Percentiles rank a stretch among this genome's conserved stretches.
Conservation (phyloP, 2,888 invertebrate genomes). For the Lutraria lutraria region DNA sequence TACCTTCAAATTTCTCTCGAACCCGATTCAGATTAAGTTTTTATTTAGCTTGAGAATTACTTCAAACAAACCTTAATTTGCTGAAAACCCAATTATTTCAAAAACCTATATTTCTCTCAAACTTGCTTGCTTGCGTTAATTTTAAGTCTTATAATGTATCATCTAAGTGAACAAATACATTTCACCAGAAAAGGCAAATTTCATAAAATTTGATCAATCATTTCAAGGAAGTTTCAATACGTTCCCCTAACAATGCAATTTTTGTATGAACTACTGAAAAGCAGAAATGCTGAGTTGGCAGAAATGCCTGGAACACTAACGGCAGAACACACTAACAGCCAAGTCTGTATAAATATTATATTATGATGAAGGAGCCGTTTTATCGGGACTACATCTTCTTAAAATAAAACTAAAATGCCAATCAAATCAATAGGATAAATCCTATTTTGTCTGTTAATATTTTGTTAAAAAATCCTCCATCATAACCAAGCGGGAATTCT, state of each 20-base stretch:
- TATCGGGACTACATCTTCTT: not conserved
- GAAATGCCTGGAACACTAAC: not conserved
- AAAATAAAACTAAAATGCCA: not conserved
- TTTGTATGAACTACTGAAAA: not conserved
- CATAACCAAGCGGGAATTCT: not conserved
- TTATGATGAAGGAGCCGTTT: not conserved
- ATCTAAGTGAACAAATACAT: not conserved
- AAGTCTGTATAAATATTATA: not conserved
- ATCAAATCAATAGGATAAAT: slow-evolving; percentile 4
- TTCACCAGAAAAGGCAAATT: not conserved
- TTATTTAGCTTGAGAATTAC: too few species aligned
- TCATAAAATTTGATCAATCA: not conserved
- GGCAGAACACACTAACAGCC: not conserved
- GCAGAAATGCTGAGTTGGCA: not conserved
- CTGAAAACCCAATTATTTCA: too few species aligned
- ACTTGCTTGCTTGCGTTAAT: too few species aligned
- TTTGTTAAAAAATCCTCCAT: slow-evolving; percentile 5
- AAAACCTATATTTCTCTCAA: too few species aligned
- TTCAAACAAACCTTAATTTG: too few species aligned
- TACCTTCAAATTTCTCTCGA: too few species aligned
- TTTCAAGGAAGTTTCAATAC: not conserved
- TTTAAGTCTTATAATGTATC: not conserved
- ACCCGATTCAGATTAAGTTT: too few species aligned
- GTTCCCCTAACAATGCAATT: not conserved
- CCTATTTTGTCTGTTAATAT: not conserved